Evolutionary conservation across 2,113 vertebrate species (phyloP).

Genomic region (Paedocypris sp.): DNA sequence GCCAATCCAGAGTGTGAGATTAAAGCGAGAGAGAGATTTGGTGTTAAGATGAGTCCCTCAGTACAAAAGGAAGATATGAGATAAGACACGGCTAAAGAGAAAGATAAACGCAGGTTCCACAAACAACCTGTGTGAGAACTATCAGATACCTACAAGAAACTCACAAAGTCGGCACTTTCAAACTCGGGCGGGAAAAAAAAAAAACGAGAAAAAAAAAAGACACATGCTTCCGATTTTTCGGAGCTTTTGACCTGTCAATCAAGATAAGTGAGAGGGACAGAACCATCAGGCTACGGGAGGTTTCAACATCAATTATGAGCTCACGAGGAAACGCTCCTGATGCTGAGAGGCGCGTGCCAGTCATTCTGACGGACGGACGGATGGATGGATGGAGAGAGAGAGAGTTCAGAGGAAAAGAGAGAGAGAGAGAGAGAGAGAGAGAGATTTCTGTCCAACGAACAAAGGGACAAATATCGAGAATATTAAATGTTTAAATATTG

Average conservation of each 20-base stretch:
- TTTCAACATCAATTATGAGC: conserved; percentile 26
- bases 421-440: too few relatives aligned
- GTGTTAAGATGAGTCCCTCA: not conserved
- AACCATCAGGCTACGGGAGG: conserved; percentile 25
- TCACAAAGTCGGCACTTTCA: not conserved
- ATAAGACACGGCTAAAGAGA: not conserved
- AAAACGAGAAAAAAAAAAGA: not conserved
- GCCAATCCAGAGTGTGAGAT: conserved; percentile 3
- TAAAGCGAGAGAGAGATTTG: conserved; percentile 14
- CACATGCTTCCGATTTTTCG: not conserved
- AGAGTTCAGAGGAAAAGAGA: too few relatives aligned
- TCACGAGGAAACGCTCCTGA: not conserved
- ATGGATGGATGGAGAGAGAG: too few relatives aligned
- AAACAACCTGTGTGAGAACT: not conserved
- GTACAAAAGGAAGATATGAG: conserved; percentile 8
- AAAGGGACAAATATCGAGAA: too few relatives aligned
- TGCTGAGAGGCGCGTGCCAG: not conserved
- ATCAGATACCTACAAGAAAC: not conserved
- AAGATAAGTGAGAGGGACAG: conserved; percentile 12
- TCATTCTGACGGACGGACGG: not conserved
- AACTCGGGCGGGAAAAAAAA: not conserved
- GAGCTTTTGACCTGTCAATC: not conserved
- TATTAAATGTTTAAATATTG: too few relatives aligned
- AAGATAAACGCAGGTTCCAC: not conserved
- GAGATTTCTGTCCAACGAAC: too few relatives aligned